phyloP scores from a whole-genome alignment of 64 coral and sea anemone genomes.

The Stichodactyla helianthus region DNA sequence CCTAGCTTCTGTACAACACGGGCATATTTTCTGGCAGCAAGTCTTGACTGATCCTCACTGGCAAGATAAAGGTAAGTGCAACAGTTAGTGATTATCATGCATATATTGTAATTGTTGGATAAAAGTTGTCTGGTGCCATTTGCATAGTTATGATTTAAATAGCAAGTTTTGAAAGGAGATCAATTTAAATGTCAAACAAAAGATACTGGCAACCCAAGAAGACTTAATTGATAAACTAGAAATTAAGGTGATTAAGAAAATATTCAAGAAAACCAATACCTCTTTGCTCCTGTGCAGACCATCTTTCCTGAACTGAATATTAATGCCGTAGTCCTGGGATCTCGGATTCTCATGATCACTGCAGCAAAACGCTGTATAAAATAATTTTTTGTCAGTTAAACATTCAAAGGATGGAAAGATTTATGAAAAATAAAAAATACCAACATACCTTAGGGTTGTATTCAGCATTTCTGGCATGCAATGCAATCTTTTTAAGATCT shows the following conservation, averaged over 20 bases:
- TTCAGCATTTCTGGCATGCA: constrained; percentile 99
- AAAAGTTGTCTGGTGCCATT: no score
- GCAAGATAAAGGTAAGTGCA: not conserved
- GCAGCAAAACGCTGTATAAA: constrained; percentile 86
- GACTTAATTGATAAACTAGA: no score
- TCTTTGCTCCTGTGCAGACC: constrained; percentile 98
- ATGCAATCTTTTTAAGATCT: constrained; percentile 96
- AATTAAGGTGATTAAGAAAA: not conserved
- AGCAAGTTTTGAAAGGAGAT: no score
- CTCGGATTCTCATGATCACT: constrained; percentile 96
- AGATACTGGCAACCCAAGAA: no score
- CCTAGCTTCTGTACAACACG: constrained; percentile 99
- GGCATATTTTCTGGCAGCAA: constrained; percentile 99
- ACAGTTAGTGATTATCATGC: not conserved
- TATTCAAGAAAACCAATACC: constrained; percentile 23
- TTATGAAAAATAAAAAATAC: not conserved
- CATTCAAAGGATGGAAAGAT: no score
- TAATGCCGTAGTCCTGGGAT: constrained; percentile 91
- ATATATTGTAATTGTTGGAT: no score
- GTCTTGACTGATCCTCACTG: constrained; percentile 93
- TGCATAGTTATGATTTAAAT: no score
- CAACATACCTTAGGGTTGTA: constrained; percentile 88
- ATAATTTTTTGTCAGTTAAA: not conserved
- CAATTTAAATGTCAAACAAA: no score
- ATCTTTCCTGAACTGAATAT: constrained; percentile 99